Evolutionary conservation across 92 coral and sea anemone species (phyloP), one percentile per base, ranked within the genome.

Genomic region (Heteractis magnifica): DNA sequence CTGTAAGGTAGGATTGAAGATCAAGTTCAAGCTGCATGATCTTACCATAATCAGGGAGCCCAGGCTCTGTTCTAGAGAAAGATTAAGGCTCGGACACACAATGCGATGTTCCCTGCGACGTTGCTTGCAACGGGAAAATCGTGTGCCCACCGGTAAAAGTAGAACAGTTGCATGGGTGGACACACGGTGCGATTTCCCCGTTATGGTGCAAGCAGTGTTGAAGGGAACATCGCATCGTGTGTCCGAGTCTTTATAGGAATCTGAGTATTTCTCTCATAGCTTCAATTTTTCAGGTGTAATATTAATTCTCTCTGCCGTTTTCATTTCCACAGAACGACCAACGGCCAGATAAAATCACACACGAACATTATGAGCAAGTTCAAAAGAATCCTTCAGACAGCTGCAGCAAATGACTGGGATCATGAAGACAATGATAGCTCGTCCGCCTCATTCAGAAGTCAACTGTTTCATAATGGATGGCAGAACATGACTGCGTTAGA

Each of bases 401-500:
- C 72, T 8, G 80, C 64, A 44, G 49, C 44, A 12, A 62, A 18
- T 18, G 70, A 62, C 8, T 18, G 20, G 1, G n/a, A 23, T 18
- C 70, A 62, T 12, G 82, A 49, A 56, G 56, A 21, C 72, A 51
- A 52, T 9, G 3, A 76, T 60, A 41, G 58, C 58, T 76, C 58
- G 18, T 7, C 56, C 5, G 79, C 49, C 49, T 79, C 82, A 6
- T 59, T 79, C 20, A 55, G 72, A 60, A 48, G 26, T 8, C 51
- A 51, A 34, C 82, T 79, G 18, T n/a, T 26, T 1, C 82, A 72
- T 19, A 49, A 59, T 44, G 70, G 78, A 50, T 92, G 95, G 95
- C 80, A 59, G 9, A 78, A 87, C n/a, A 79, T 68, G 71, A 83
- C 87, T 6, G 75, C 91, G 0, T 84, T 82, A 3, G 83, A 87